phyloP scores from a whole-genome alignment of 2,888 invertebrate species.

The Spodoptera littoralis region DNA sequence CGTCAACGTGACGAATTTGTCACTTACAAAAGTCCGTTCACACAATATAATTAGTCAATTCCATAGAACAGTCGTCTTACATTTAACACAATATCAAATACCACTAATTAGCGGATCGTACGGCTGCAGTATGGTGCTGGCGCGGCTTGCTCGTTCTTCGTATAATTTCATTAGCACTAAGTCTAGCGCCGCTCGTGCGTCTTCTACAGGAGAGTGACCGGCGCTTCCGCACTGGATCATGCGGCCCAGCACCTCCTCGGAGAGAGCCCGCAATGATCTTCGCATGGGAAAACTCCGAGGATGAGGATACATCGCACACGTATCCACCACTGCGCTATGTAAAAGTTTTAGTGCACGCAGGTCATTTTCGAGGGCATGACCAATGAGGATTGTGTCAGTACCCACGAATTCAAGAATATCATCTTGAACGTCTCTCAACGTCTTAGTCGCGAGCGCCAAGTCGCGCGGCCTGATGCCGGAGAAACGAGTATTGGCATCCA shows the following conservation, averaged over 20 bases:
- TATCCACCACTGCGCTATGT: too few relatives aligned
- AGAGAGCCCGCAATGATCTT: constrained; percentile 94
- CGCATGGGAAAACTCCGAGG: too few relatives aligned
- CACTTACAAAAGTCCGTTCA: constrained; percentile 74
- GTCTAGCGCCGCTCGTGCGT: constrained; percentile 96
- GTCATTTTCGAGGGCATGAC: too few relatives aligned
- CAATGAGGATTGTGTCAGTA: too few relatives aligned
- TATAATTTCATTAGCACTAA: constrained; percentile 94
- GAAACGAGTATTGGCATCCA: too few relatives aligned
- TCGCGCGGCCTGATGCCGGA: too few relatives aligned
- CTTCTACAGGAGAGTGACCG: constrained; percentile 97
- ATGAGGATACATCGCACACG: too few relatives aligned
- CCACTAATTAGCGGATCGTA: constrained; percentile 84
- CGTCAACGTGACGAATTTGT: constrained; percentile 85
- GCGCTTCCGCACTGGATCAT: constrained; percentile 93
- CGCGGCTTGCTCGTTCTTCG: constrained; percentile 73
- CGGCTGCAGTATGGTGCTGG: constrained; percentile 77
- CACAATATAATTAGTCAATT: constrained; percentile 71
- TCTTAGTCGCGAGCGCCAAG: too few relatives aligned
- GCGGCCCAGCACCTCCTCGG: constrained; percentile 91
- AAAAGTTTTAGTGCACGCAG: too few relatives aligned
- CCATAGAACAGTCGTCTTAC: constrained; percentile 74
- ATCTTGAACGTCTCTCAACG: too few relatives aligned
- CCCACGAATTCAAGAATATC: too few relatives aligned
- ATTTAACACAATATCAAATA: too few relatives aligned